Evolutionary conservation across 2,113 vertebrate genomes (phyloP).

Genomic region (Melanerpes formicivorus): DNA sequence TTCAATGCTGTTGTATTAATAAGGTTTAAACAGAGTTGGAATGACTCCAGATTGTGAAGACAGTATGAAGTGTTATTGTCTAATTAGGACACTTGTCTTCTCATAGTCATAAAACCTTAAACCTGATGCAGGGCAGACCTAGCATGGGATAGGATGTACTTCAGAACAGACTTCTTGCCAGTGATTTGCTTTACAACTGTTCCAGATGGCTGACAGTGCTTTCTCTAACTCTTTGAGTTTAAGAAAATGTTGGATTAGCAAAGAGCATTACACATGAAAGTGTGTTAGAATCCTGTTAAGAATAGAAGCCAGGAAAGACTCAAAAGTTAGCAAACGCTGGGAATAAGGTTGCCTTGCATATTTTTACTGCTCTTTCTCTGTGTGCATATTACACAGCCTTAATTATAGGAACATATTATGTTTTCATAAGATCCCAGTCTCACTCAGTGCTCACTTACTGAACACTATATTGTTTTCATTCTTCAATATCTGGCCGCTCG

Average conservation of each 20-base stretch:
- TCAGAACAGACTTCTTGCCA: background rate
- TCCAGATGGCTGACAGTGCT: background rate
- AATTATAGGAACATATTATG: background rate
- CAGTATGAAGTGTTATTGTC: background rate
- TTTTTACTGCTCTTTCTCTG: constrained; percentile 24
- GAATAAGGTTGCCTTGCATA: constrained; percentile 6
- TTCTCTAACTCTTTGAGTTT: background rate
- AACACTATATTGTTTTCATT: background rate
- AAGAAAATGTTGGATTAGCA: background rate
- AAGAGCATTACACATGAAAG: background rate
- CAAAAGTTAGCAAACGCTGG: background rate
- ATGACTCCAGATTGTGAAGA: background rate
- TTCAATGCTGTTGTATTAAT: background rate
- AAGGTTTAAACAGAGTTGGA: background rate
- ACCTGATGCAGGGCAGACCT: background rate
- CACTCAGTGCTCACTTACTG: background rate
- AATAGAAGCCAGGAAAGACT: background rate
- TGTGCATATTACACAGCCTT: background rate
- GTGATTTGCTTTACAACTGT: background rate
- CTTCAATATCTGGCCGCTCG: background rate
- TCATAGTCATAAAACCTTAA: background rate
- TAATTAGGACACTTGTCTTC: background rate
- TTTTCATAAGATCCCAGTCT: background rate
- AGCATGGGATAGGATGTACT: background rate
- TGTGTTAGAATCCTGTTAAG: background rate